Evolutionary conservation across 2,797 vertebrate genomes (phyloP), one percentile per base, ranked within the genome.

Genomic region (Eospalax fontanierii): DNA sequence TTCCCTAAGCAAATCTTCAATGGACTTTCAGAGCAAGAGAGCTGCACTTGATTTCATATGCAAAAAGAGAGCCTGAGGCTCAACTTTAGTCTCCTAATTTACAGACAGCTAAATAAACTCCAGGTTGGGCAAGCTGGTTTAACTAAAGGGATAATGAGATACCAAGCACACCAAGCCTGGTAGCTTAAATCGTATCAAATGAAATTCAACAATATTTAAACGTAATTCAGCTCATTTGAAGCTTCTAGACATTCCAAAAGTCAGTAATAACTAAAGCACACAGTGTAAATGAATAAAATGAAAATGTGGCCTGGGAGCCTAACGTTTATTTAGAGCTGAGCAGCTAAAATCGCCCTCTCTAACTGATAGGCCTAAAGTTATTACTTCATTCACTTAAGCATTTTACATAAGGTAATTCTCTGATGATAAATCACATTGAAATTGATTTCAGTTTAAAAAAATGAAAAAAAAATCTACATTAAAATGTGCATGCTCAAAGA

Each of bases 381-480:
- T 96, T 96, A 83, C 83, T 97, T 94, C 90, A 93, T 92, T 97
- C 94, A 95, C 81, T 38, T 46, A 22, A 97, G 73, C 85, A 82
- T 10, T 96, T 91, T 93, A 65, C 57, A 88, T 88, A 87, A 19
- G 84, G 95, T 74, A 96, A 97, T 95, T 97, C 89, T 93, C 92
- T 90, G 89, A 87, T 95, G 97, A 95, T 80, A 93, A 97, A 96
- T 87, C 89, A 94, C 95, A 75, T 12, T 28, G 88, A 95, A 97
- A 97, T 97, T 96, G 96, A 97, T 97, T 97, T 96, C 93, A 35
- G 95, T 90, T 96, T 43, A 81, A 96, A 97, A 8, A 4, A 65
- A 95, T 89, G 87, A 80, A 92, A 94, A 92, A 94, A 93, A 90
- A 65, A 30, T 1, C 59, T 81, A 38, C 88, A 90, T 93, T 96